Evolutionary conservation across 2,113 vertebrate genomes (phyloP).

Genomic region (Madoqua kirkii): DNA sequence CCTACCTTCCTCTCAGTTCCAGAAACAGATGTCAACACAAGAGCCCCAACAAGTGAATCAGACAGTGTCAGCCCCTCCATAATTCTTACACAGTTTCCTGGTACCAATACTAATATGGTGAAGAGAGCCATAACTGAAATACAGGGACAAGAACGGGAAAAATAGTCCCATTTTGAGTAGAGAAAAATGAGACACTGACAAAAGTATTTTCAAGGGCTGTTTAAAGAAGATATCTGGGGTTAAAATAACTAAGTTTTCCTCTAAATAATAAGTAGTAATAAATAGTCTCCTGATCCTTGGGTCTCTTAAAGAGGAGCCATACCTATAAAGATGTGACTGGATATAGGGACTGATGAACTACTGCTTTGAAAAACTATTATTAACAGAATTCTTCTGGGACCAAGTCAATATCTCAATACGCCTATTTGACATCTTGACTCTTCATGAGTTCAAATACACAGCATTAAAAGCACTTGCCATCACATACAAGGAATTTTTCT

Average conservation of each 20-base stretch:
- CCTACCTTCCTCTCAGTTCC: not conserved
- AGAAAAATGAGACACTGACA: not conserved
- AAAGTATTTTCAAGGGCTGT: not conserved
- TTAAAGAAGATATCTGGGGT: not conserved
- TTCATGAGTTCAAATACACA: not conserved
- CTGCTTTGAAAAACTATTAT: not conserved
- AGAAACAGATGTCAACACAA: not conserved
- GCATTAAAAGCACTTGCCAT: not conserved
- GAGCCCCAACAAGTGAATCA: not conserved
- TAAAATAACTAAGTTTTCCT: not conserved
- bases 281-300: not conserved
- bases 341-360: not conserved
- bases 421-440: not conserved
- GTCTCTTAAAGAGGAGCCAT: not conserved
- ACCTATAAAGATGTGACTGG: not conserved
- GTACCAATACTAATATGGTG: rapidly evolving
- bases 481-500: not conserved
- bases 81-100: not conserved
- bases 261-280: constrained; percentile 6
- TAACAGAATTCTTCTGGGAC: not conserved
- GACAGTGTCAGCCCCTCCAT: not conserved
- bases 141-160: not conserved
- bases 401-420: not conserved
- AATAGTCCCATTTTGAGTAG: not conserved
- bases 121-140: rapidly evolving